phyloP scores from a whole-genome alignment of 2,113 vertebrate species.

The Gymnocephalus cernua region DNA sequence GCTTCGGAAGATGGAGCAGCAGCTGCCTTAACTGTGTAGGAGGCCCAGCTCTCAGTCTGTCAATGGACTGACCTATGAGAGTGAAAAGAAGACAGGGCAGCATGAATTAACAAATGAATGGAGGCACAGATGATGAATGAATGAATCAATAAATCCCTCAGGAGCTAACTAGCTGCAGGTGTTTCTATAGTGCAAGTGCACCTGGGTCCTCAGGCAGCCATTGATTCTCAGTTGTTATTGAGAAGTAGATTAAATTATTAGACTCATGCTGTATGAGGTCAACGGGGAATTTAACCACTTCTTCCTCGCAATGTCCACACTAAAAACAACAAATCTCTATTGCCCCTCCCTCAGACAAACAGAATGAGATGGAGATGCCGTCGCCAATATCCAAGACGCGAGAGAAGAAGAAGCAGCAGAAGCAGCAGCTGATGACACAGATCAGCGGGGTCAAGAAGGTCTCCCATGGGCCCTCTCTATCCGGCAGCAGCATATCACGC shows the following conservation, averaged over 20 bases:
- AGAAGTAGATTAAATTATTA: constrained; percentile 5
- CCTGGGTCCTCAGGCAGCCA: constrained; percentile 37
- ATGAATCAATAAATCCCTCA: constrained; percentile 27
- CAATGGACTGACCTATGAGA: constrained; percentile 52
- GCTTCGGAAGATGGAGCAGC: constrained; percentile 8
- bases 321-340: neutral
- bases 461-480: constrained; percentile 93
- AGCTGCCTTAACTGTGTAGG: constrained; percentile 16
- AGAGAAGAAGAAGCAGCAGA: constrained; percentile 95
- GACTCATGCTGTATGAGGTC: neutral
- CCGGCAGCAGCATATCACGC: constrained; percentile 93
- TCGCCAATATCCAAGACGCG: constrained; percentile 95
- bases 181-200: constrained; percentile 12
- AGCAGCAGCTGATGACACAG: constrained; percentile 97
- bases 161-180: constrained; percentile 40
- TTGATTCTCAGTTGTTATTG: neutral
- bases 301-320: neutral
- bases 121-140: constrained; percentile 41
- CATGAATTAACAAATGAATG: constrained; percentile 54
- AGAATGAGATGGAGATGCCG: constrained; percentile 98
- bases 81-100: constrained; percentile 34
- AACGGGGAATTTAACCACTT: neutral
- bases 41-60: constrained; percentile 27
- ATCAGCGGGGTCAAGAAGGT: constrained; percentile 98
- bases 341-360: constrained; percentile 88